A percentile compares a stretch with the other conserved stretches of the same genome.
Evolutionary conservation across 2,888 invertebrate species (phyloP).

Genomic region (Eupeodes luniger): DNA sequence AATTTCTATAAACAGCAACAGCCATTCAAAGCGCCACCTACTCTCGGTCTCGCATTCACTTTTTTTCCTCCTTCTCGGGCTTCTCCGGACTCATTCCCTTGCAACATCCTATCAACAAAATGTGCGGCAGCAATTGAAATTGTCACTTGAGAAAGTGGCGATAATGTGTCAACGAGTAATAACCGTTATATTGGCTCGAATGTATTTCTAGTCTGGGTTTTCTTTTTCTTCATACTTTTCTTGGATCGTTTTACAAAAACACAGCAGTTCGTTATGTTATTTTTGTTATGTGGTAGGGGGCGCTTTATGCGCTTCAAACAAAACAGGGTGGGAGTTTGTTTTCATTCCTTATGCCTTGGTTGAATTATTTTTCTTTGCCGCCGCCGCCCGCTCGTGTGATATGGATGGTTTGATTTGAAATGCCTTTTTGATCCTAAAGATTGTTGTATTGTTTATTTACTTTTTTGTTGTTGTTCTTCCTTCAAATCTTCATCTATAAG

Average conservation of each 20-base stretch:
- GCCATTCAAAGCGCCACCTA: slow-evolving; percentile 7
- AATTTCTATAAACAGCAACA: slow-evolving; percentile 38
- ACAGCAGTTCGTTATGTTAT: background rate
- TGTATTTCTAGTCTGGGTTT: slow-evolving; percentile 33
- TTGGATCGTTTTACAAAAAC: slow-evolving; percentile 10
- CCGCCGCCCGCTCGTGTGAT: slow-evolving; percentile 12
- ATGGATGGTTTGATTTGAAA: slow-evolving; percentile 57
- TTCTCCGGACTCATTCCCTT: background rate
- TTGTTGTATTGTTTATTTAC: slow-evolving; percentile 22
- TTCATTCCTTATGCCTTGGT: slow-evolving; percentile 31
- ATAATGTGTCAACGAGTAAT: slow-evolving; percentile 73
- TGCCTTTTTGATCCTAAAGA: slow-evolving; percentile 41
- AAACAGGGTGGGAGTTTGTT: slow-evolving; percentile 40
- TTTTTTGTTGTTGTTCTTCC: background rate
- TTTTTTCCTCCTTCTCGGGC: background rate
- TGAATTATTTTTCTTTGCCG: slow-evolving; percentile 56
- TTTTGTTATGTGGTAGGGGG: background rate
- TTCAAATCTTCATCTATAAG: background rate
- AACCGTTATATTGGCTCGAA: slow-evolving; percentile 69
- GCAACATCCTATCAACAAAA: slow-evolving; percentile 7
- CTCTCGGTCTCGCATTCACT: slow-evolving; percentile 27
- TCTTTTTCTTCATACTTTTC: background rate
- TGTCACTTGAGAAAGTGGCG: slow-evolving; percentile 73
- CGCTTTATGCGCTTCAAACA: background rate
- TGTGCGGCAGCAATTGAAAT: slow-evolving; percentile 69